Base-by-base conservation (phyloP, 2,888 invertebrate genomes). In the Anagyrus pseudococci region DNA sequence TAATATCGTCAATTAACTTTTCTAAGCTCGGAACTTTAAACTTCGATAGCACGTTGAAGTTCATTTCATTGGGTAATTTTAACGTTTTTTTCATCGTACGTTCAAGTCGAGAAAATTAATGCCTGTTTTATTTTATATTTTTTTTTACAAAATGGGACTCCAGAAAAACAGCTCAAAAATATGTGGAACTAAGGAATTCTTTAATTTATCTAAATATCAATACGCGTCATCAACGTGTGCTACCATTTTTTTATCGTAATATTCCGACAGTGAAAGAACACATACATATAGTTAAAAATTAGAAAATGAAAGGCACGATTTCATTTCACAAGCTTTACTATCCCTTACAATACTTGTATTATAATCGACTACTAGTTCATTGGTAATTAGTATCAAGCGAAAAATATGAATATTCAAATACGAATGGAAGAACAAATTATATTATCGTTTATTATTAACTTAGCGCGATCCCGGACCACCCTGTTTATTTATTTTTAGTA, bases 381-480 rank as follows among this genome's bases (percentile, higher is more conserved):
- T 22, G 56, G 22, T 41, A n/a, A 13, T 55, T 25, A 47, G 52
- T 54, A 52, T 62, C 47, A 66, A 62, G 62, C 66, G n/a, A 20
- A 62, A 66, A 62, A 62, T 53, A 62, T 56, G 37, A 53, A 33
- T 41, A 54, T 66, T 59, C 10, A 8, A 43, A 37, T 57, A 26
- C 33, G n/a, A 53, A 22, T 17, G 43, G 41, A 58, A 60, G 52
- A 64, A 47, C 44, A 52, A 62, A 57, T 47, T 43, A 47, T 41
- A 43, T n/a, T 48, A 22, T 52, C 13, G 8, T 44, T 50, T 54
- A 46, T 48, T 25, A 44, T 10, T 55, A 54, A 67, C 59, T 68
- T 64, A 68, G 71, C 71, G 67, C 70, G 68, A 71, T 74, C 74
- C 77, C 77, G 75, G 78, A 77, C 77, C 76, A 78, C 78, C 73